phyloP scores from a whole-genome alignment of 2,797 vertebrate genomes.

The Rhyacichthys aspro region DNA sequence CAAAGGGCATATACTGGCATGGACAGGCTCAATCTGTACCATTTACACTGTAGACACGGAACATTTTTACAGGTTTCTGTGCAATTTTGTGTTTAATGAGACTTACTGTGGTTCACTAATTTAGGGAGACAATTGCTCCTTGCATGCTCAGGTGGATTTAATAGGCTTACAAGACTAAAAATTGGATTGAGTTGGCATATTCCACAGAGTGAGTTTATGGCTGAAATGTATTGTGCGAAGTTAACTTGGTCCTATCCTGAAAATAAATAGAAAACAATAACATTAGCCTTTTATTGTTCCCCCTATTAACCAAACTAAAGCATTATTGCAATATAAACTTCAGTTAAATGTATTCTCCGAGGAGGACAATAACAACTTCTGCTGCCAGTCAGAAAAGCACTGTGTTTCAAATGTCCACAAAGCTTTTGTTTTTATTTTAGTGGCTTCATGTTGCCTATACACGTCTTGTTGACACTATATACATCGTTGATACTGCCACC shows the following conservation, averaged over 20 bases:
- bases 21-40: conserved; percentile 27
- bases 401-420: conserved; percentile 82
- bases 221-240: conserved; percentile 36
- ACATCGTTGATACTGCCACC: conserved; percentile 70
- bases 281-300: not conserved
- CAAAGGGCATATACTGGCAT: conserved; percentile 2
- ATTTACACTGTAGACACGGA: conserved; percentile 40
- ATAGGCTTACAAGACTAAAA: conserved; percentile 59
- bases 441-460: conserved; percentile 79
- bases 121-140: conserved; percentile 69
- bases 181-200: conserved; percentile 48
- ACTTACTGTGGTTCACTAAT: conserved; percentile 66
- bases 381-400: conserved; percentile 17
- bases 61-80: conserved; percentile 58
- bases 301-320: too few species aligned
- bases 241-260: conserved; percentile 18
- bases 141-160: conserved; percentile 67
- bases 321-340: not conserved
- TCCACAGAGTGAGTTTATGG: conserved; percentile 54
- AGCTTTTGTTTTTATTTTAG: conserved; percentile 75
- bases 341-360: conserved; percentile 9
- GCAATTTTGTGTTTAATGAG: conserved; percentile 73
- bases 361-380: conserved; percentile 15
- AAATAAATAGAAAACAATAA: conserved; percentile 17
- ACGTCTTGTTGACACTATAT: conserved; percentile 81